These are phyloP conservation scores for Enhydra lutris DNA, from an alignment of 2,113 vertebrate species.

Conservation along the genomic window DNA sequence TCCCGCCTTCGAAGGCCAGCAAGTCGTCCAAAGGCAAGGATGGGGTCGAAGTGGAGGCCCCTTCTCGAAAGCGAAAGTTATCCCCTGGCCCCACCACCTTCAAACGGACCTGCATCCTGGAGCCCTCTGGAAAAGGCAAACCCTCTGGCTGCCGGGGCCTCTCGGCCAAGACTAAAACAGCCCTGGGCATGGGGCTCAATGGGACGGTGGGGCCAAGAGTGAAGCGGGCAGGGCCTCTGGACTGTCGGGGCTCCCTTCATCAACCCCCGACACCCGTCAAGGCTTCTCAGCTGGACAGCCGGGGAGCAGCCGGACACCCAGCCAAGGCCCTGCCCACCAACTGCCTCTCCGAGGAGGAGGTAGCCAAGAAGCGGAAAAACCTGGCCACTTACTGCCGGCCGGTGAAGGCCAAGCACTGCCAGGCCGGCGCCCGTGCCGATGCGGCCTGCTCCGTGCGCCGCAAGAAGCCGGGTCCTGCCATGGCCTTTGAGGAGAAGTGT, in stretches of 20 bases:
- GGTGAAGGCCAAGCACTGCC: slow-evolving; percentile 82
- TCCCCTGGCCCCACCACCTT: slow-evolving; percentile 84
- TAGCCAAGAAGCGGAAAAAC: slow-evolving; percentile 90
- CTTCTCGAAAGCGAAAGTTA: slow-evolving; percentile 87
- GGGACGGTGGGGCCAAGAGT: slow-evolving; percentile 83
- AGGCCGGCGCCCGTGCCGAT: slow-evolving; percentile 46
- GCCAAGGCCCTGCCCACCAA: slow-evolving; percentile 73
- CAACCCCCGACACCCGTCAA: slow-evolving; percentile 67
- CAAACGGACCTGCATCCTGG: slow-evolving; percentile 89
- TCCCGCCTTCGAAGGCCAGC: slow-evolving; percentile 86
- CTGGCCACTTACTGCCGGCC: slow-evolving; percentile 83
- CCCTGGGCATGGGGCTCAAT: slow-evolving; percentile 85
- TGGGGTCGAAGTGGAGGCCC: slow-evolving; percentile 60
- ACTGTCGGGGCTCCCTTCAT: slow-evolving; percentile 73
- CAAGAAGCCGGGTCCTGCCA: slow-evolving; percentile 83
- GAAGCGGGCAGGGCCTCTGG: slow-evolving; percentile 69
- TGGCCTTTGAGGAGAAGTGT: slow-evolving; percentile 91
- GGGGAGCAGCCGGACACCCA: slow-evolving; percentile 73
- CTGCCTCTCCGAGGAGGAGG: slow-evolving; percentile 88
- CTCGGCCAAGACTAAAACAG: slow-evolving; percentile 77
- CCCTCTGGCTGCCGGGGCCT: slow-evolving; percentile 76
- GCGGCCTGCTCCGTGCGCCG: slow-evolving; percentile 73
- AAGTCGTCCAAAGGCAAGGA: slow-evolving; percentile 86
- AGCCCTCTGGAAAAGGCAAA: slow-evolving; percentile 78
- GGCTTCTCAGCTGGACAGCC: slow-evolving; percentile 79